phyloP scores from a whole-genome alignment of 2,797 vertebrate species.

The Hippocampus kuda region DNA sequence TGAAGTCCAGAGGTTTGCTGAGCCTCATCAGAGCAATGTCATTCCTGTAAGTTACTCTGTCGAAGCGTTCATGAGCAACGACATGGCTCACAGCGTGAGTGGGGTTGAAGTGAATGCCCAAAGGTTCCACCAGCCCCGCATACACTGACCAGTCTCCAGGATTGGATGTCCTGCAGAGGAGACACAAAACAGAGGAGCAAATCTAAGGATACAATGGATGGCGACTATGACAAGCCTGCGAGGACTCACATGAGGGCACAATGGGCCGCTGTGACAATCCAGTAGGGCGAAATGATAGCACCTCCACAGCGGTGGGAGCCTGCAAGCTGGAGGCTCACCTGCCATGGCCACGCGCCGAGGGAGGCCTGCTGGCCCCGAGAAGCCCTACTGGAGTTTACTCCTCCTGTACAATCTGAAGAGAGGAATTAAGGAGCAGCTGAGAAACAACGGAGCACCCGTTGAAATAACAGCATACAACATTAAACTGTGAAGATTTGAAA shows the following conservation, averaged over 20 bases:
- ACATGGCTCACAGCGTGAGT: conserved; percentile 56
- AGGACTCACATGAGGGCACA: conserved; percentile 69
- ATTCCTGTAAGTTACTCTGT: conserved; percentile 62
- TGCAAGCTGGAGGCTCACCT: conserved; percentile 72
- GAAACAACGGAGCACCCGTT: background rate
- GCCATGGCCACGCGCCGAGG: conserved; percentile 74
- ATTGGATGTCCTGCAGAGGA: conserved; percentile 35
- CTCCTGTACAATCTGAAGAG: conserved; percentile 32
- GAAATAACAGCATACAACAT: too few species aligned
- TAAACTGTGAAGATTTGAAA: background rate
- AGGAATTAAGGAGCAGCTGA: background rate
- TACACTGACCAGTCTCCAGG: conserved; percentile 63
- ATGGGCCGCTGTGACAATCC: conserved; percentile 79
- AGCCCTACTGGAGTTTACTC: conserved; percentile 51
- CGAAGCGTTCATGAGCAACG: conserved; percentile 64
- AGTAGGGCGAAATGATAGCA: conserved; percentile 72
- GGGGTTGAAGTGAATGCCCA: conserved; percentile 27
- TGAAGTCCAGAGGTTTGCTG: conserved; percentile 49
- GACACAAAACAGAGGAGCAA: background rate
- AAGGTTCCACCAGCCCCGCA: conserved; percentile 59
- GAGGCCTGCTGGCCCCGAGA: conserved; percentile 47
- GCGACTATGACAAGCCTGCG: too few species aligned
- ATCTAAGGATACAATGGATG: background rate
- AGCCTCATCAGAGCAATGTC: conserved; percentile 80
- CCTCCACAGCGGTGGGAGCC: conserved; percentile 71